Evolutionary conservation across 2,888 invertebrate species (phyloP), one percentile per base, ranked within the genome.

Genomic region (Limnephilus auricula): DNA sequence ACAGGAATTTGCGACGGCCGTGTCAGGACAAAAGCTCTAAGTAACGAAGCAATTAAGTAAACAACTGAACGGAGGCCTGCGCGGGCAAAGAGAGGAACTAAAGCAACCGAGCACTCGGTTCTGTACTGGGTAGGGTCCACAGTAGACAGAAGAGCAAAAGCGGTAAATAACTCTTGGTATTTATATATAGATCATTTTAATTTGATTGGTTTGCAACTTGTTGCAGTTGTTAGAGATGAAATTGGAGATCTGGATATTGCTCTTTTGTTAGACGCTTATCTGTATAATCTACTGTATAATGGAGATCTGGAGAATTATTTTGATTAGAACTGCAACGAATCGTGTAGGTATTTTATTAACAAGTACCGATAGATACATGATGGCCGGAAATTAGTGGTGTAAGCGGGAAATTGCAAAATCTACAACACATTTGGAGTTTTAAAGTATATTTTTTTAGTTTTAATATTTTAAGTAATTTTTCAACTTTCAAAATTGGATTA

Each of bases 41-140:
- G 91, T 89, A 91, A 91, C 91, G 89, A 91, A 89, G 91, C 91
- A 91, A 91, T 91, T 91, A 91, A 91, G 89, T 89, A 91, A 91
- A 89, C 89, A 79, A 85, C 83, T 10, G 25, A 89, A 91, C 88
- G 79, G 79, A 37, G 84, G 88, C 45, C 79, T 32, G 87, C 78
- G 83, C 83, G 79, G 37, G 65, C 82, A 45, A 50, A 86, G 65
- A 50, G 86, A 50, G 31, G 86, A 86, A 65, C 31, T 31, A 65
- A 86, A 15, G 25, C 82, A 15, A 32, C 65, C 25, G 25, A 18
- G 18, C 50, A 50, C 50, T 50, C 18, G 18, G 18, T 5, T 50
- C 65, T 65, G 25, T n/a, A n/a, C 65, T 65, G 1, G 25, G 65
- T 6, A 65, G 25, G 25, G 65, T 65, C 65, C 9, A 65, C 65